A percentile compares a stretch with the other conserved stretches of the same genome.
Conservation (phyloP, 1,140 invertebrate genomes). For the Hylaeus volcanicus region DNA sequence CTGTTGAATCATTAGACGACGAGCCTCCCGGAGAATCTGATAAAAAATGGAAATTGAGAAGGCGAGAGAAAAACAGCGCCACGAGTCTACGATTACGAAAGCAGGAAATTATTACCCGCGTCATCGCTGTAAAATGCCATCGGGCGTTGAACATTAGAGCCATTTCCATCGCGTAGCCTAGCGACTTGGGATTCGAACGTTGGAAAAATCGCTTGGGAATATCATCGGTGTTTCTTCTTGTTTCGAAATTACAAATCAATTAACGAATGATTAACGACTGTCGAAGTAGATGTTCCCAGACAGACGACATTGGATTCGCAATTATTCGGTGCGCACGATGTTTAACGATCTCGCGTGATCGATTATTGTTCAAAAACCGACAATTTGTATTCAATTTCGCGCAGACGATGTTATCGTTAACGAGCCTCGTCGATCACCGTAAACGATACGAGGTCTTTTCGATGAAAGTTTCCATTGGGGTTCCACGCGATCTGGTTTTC, state of each 20-base stretch:
- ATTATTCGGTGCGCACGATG: conserved; percentile 16
- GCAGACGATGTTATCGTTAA: not conserved
- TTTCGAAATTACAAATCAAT: conserved; percentile 29
- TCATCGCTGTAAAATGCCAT: conserved; percentile 31
- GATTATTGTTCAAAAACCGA: conserved; percentile 9
- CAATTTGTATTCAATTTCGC: not conserved
- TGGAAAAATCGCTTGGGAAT: not conserved
- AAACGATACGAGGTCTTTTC: not conserved
- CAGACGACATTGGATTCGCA: not conserved
- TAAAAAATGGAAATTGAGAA: conserved; percentile 27
- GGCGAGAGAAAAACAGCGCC: conserved; percentile 9
- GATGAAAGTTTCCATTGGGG: not conserved
- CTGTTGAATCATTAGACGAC: conserved; percentile 10
- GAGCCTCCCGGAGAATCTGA: not conserved
- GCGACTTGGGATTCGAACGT: not conserved
- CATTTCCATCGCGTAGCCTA: not conserved
- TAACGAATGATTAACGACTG: conserved; percentile 31
- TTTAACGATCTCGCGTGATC: conserved; percentile 3
- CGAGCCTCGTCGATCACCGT: not conserved
- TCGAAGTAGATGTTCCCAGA: not conserved
- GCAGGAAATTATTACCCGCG: conserved; percentile 42
- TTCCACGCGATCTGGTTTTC: not conserved
- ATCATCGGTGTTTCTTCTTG: not conserved
- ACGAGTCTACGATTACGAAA: conserved; percentile 8
- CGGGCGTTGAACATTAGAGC: conserved; percentile 2